These are phyloP conservation scores for Choristoneura fumiferana DNA, from an alignment of 1,140 invertebrate species.

Conservation along the genomic window DNA sequence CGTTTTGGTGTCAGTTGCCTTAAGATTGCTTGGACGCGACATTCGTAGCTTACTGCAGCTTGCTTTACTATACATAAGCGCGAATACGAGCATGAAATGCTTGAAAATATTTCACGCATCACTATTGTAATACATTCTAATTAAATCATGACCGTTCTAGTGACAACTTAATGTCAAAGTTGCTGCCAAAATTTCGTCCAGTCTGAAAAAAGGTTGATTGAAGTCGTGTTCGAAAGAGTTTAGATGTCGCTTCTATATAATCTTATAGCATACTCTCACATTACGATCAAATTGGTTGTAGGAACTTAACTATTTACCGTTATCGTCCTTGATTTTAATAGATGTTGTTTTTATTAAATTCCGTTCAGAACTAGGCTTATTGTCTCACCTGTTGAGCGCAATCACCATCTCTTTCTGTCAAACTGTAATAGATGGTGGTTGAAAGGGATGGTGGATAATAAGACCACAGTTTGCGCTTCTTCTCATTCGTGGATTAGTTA, in stretches of 20 bases:
- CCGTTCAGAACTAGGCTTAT: conserved; percentile 26
- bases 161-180: no score
- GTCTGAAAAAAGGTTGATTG: neutral
- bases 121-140: no score
- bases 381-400: no score
- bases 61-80: conserved; percentile 1
- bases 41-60: conserved; percentile 24
- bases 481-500: conserved; percentile 26
- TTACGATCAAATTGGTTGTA: conserved; percentile 26
- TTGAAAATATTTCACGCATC: neutral
- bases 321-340: conserved; percentile 51
- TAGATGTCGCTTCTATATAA: neutral
- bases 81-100: neutral
- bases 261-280: neutral
- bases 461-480: conserved; percentile 30
- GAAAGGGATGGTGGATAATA: no score
- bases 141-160: no score
- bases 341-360: conserved; percentile 48
- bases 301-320: conserved; percentile 52
- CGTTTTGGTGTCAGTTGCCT: conserved; percentile 54
- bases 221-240: neutral
- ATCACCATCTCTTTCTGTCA: no score
- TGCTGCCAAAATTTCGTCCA: neutral
- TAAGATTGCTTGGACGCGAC: conserved; percentile 52
- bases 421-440: no score